Evolutionary conservation across 1,140 invertebrate species (phyloP).

Genomic region (Trinorchestia longiramus): DNA sequence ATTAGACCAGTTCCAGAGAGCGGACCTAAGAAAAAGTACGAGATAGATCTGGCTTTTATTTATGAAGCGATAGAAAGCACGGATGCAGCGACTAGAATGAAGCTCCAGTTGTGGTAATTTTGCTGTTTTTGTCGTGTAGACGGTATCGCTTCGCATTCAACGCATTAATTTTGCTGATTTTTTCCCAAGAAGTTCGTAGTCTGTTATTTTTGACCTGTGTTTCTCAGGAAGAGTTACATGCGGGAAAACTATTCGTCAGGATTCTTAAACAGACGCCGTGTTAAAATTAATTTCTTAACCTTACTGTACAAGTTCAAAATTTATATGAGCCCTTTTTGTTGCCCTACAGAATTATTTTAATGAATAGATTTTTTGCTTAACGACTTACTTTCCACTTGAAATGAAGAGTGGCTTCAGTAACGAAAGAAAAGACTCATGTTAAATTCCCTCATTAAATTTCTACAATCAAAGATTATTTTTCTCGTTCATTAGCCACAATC

Average conservation of each 20-base stretch:
- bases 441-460: no score
- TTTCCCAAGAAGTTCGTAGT: background rate
- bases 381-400: background rate
- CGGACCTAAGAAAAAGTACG: background rate
- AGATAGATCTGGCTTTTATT: background rate
- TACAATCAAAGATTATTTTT: no score
- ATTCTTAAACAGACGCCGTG: background rate
- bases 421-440: no score
- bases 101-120: background rate
- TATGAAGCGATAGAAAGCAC: background rate
- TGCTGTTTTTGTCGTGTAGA: background rate
- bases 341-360: background rate
- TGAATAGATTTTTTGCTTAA: background rate
- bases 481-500: no score
- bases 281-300: background rate
- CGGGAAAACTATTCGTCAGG: background rate
- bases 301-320: background rate
- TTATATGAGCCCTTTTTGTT: background rate
- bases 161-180: background rate
- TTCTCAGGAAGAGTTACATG: background rate
- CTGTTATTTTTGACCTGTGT: background rate
- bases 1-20: constrained; percentile 32
- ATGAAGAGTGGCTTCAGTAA: no score
- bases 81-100: background rate
- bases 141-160: background rate